These are phyloP conservation scores for Cyanoramphus novaezelandiae DNA, from an alignment of 2,113 vertebrate species.

Conservation along the genomic window DNA sequence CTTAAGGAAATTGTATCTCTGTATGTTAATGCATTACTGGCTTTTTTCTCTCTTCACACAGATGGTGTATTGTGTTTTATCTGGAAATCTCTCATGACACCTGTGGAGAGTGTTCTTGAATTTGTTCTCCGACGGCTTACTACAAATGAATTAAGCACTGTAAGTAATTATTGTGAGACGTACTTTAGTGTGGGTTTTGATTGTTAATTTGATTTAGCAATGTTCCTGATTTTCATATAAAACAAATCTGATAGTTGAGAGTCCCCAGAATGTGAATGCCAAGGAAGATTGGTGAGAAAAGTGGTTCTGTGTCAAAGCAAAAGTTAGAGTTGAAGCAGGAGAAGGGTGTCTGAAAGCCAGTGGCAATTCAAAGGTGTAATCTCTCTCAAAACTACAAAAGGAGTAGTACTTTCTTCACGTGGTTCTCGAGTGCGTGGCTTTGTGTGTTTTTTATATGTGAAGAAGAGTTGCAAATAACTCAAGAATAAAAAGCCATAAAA, in stretches of 20 bases:
- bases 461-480: neutral
- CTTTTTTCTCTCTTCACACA: neutral
- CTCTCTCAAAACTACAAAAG: neutral
- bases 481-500: neutral
- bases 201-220: neutral
- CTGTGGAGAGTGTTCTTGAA: slow-evolving; percentile 79
- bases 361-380: neutral
- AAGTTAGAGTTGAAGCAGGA: neutral
- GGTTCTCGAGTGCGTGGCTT: neutral
- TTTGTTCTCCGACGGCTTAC: slow-evolving; percentile 83
- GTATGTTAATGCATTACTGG: neutral
- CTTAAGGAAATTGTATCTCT: neutral
- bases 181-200: neutral
- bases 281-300: neutral
- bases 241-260: neutral
- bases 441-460: accelerated
- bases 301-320: neutral
- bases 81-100: slow-evolving; percentile 64
- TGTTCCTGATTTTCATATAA: neutral
- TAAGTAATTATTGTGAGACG: slow-evolving; percentile 62
- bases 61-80: slow-evolving; percentile 75
- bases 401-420: neutral
- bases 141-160: slow-evolving; percentile 80
- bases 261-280: neutral
- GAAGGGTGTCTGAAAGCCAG: neutral